Base-by-base conservation (phyloP, 1,140 invertebrate genomes). In the Euura lappo region DNA sequence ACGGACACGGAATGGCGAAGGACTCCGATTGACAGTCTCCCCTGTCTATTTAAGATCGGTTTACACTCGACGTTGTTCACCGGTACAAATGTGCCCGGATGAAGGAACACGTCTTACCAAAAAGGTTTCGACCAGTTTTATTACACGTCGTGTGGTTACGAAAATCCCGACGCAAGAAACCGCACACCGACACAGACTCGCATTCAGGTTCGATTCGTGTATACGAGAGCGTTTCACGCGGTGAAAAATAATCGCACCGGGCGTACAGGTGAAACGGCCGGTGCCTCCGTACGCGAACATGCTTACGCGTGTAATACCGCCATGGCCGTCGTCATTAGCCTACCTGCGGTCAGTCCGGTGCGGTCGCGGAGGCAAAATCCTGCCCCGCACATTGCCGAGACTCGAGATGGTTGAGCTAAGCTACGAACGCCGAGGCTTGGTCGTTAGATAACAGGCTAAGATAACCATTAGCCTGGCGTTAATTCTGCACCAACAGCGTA, bases 401-500 rank as follows among this genome's bases (percentile, higher is more conserved):
- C 51, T 60, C 51, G 51, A n/a, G 8, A 2, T 11, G 47, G 11
- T 51, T 51, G 47, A 51, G 47, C 47, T 2, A 51, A 11, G 47
- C 47, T 7, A 51, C 47, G 28, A 51, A 7, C 47, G 2, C 6
- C 6, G 51, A 60, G 51, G 51, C 13, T 28, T 8, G 51, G 51
- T 60, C 51, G 51, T 60, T 60, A 60, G 51, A 60, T 60, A 60
- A 60, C 51, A 70, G 69, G 42, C 45, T 6, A 45, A 42, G 69
- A 44, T 70, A 45, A 44, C 69, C 69, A 70, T 70, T 70, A 70
- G 69, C 5, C 44, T 45, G 42, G 69, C 44, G 45, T 70, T 70
- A 70, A 70, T 70, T 45, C 45, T 42, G 45, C 42, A 47, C 43
- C 45, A 70, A 70, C 69, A 45, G 45, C 69, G 42, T 47, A 70